A percentile compares a stretch with the other conserved stretches of the same genome.
phyloP scores from a whole-genome alignment of 2,113 vertebrate genomes.

The Melanocharis versteri region DNA sequence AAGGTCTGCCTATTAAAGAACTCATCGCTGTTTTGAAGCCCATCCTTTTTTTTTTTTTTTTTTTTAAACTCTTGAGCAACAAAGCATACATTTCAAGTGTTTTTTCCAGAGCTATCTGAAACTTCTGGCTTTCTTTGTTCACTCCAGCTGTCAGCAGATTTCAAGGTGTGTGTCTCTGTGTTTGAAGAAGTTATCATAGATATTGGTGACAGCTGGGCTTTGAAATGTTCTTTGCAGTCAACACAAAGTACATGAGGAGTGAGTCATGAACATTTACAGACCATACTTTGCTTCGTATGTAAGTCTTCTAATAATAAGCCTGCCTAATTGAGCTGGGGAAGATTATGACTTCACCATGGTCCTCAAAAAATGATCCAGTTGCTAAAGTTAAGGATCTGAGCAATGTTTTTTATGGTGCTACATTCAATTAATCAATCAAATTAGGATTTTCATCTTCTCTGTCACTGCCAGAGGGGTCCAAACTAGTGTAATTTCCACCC shows the following conservation, averaged over 20 bases:
- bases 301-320: not conserved
- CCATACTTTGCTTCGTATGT: not conserved
- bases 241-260: not conserved
- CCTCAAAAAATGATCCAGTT: not conserved
- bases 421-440: not conserved
- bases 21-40: not conserved
- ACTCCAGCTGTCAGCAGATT: not conserved
- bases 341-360: not conserved
- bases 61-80: not conserved
- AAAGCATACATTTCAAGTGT: not conserved
- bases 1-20: not conserved
- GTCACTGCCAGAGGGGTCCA: not conserved
- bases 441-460: not conserved
- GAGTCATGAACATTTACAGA: not conserved
- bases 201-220: constrained; percentile 1
- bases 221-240: constrained; percentile 10
- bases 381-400: not conserved
- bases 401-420: not conserved
- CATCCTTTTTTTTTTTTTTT: not conserved
- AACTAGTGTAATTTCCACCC: not conserved
- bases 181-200: constrained; percentile 1
- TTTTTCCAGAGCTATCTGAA: not conserved
- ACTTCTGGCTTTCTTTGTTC: constrained; percentile 1
- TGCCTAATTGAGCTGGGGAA: not conserved
- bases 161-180: not conserved